These are phyloP conservation scores for Carlito syrichta DNA, from an alignment of 2,113 vertebrate genomes.

Conservation along the genomic window DNA sequence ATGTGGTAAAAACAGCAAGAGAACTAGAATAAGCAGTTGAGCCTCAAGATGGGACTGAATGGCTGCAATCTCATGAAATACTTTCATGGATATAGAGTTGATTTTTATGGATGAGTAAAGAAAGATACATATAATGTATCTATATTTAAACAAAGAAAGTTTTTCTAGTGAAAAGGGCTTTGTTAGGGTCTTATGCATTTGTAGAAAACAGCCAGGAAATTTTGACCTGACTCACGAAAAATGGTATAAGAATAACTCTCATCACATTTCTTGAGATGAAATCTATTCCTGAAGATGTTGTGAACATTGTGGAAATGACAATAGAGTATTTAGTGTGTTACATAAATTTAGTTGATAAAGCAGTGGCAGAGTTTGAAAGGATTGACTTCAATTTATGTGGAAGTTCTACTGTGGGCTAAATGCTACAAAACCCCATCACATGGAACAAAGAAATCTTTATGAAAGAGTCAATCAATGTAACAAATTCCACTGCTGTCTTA, in stretches of 20 bases:
- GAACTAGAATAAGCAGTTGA: neutral
- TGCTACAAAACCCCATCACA: neutral
- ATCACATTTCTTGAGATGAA: neutral
- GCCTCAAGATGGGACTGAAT: neutral
- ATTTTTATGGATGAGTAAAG: neutral
- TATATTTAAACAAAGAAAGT: too few relatives aligned
- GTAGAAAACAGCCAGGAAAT: too few relatives aligned
- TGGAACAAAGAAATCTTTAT: neutral
- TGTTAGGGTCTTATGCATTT: too few relatives aligned
- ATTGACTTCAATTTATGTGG: neutral
- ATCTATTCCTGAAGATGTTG: neutral
- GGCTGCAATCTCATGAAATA: neutral
- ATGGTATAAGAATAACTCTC: too few relatives aligned
- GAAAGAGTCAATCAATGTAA: neutral
- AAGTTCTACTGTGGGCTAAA: neutral
- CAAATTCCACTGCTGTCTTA: neutral
- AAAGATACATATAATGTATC: too few relatives aligned
- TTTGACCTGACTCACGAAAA: too few relatives aligned
- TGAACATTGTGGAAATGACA: neutral
- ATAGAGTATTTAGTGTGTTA: neutral
- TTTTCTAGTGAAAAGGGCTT: too few relatives aligned
- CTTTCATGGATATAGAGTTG: neutral
- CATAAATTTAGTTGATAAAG: neutral
- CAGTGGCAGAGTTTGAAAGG: neutral
- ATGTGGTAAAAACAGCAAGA: neutral